phyloP scores from a whole-genome alignment of 2,888 invertebrate species.

The Belgica antarctica region DNA sequence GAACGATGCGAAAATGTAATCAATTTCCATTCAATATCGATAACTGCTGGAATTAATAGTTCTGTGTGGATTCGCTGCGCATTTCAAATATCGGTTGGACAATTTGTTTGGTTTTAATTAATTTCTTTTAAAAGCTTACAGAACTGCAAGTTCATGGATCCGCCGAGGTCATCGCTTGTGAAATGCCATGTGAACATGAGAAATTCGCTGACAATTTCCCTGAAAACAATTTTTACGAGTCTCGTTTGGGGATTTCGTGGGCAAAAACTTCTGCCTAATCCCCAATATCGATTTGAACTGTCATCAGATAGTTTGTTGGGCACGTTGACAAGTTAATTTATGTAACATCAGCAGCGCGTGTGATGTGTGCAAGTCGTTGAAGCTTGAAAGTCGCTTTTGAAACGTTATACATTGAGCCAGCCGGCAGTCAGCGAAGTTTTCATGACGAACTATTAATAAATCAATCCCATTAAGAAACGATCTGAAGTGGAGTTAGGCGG shows the following conservation, averaged over 20 bases:
- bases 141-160: too few relatives aligned
- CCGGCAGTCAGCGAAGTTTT: background rate
- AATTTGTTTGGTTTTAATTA: conserved; percentile 15
- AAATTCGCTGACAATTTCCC: too few relatives aligned
- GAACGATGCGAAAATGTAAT: background rate
- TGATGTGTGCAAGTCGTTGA: too few relatives aligned
- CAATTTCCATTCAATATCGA: conserved; percentile 10
- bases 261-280: too few relatives aligned
- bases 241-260: background rate
- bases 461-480: background rate
- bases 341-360: background rate
- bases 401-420: background rate
- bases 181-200: too few relatives aligned
- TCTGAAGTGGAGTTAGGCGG: background rate
- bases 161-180: too few relatives aligned
- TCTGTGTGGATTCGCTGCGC: too few relatives aligned
- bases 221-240: too few relatives aligned
- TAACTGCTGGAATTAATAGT: background rate
- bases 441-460: conserved; percentile 3
- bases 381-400: background rate
- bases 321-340: background rate
- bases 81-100: too few relatives aligned
- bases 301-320: conserved; percentile 8
- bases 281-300: background rate
- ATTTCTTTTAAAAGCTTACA: too few relatives aligned